Base-by-base conservation (phyloP, 2,113 vertebrate genomes). In the Lophius piscatorius region DNA sequence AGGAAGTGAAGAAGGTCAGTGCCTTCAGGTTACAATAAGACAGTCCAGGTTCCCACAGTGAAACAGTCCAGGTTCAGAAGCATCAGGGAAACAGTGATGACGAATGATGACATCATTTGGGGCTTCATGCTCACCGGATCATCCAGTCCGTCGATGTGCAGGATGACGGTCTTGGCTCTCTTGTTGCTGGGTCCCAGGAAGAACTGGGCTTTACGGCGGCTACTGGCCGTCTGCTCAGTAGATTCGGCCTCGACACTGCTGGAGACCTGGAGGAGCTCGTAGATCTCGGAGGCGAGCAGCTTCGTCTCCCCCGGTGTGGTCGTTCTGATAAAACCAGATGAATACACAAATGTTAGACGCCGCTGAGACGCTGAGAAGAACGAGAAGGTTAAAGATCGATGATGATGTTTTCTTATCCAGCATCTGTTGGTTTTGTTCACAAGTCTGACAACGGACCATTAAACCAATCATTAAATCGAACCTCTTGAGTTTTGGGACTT, bases 291-390 rank as follows among this genome's bases (percentile, higher is more conserved):
- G 7, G 95, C 94, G 81, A 97, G 70, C 17, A 95, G 85, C 84
- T 94, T 94, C 0, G 94, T 98, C 83, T 98, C 95, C n/a, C 95
- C 95, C 1, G 95, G 95, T 2, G 94, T 95, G 52, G 93, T 95
- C 0, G 79, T 73, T 11, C 88, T 90, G 72, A 21, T 4, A 1
- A 6, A 8, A 17, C n/a, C n/a, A n/a, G n/a, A n/a, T n/a, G n/a
- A n/a, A n/a, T n/a, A n/a, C n/a, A n/a, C n/a, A n/a, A n/a, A n/a
- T n/a, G n/a, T n/a, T n/a, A n/a, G n/a, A n/a, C n/a, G n/a, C 6
- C 12, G 21, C 7, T 8, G 16, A 35, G 18, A 6, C 16, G 7
- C 9, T 9, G 36, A 18, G 9, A 11, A 1, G 11, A 14, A 2
- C 11, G 6, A 8, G 17, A 33, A 14, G 1, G 5, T 10, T 9